A percentile compares a stretch with the other conserved stretches of the same genome.
Evolutionary conservation across 2,888 invertebrate species (phyloP).

Genomic region (Dichetophora obliterata): DNA sequence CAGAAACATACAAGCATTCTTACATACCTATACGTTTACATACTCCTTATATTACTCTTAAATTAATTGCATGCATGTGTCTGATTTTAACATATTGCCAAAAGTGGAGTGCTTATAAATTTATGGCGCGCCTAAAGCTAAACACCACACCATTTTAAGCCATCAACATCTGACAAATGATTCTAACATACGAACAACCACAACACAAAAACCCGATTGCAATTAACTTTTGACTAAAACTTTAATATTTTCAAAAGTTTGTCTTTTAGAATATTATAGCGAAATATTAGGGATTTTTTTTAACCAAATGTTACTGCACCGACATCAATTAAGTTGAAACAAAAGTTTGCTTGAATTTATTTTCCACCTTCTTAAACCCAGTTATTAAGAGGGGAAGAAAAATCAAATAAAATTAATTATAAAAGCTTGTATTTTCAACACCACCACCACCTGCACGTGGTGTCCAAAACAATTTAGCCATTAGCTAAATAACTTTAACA

Average conservation of each 20-base stretch:
- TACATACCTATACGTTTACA: too few species aligned
- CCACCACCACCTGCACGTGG: neutral
- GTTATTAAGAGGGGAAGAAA: neutral
- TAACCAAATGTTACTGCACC: conserved; percentile 30
- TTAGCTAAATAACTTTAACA: conserved; percentile 36
- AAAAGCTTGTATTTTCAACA: conserved; percentile 26
- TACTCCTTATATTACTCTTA: neutral
- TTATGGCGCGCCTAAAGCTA: conserved; percentile 44
- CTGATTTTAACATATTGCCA: conserved; percentile 51
- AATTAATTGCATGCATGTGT: conserved; percentile 60
- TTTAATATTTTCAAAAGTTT: neutral
- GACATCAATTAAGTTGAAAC: conserved; percentile 59
- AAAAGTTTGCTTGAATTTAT: conserved; percentile 53
- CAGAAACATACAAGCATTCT: too few species aligned
- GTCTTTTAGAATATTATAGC: conserved; percentile 44
- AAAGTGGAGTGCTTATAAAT: conserved; percentile 62
- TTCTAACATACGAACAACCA: neutral
- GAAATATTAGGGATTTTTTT: conserved; percentile 28
- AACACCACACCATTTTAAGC: neutral
- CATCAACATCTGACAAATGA: conserved; percentile 4
- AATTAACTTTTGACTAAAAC: neutral
- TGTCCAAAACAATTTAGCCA: conserved; percentile 41
- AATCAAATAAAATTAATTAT: conserved; percentile 39
- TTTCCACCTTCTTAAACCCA: neutral
- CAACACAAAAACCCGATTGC: too few species aligned